Percentiles rank a stretch among this genome's conserved stretches.
Conservation (phyloP, 1,140 invertebrate genomes). For the Ceratitis capitata region DNA sequence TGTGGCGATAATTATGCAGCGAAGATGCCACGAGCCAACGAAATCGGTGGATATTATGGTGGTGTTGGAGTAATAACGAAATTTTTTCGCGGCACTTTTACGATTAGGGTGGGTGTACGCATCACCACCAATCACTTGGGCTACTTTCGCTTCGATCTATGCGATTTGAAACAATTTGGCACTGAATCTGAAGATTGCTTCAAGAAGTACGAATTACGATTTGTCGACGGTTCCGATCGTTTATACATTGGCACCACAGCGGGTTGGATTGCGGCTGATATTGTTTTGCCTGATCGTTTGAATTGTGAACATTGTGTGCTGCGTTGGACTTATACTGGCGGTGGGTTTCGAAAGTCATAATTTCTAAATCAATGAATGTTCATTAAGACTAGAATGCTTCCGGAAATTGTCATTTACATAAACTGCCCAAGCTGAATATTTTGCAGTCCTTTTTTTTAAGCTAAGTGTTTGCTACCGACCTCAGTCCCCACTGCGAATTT, state of each 20-base stretch:
- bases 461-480: no score
- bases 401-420: no score
- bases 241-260: slow-evolving; percentile 50
- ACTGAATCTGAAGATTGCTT: slow-evolving; percentile 73
- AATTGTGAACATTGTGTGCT: slow-evolving; percentile 74
- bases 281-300: slow-evolving; percentile 68
- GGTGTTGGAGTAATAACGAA: slow-evolving; percentile 68
- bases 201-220: slow-evolving; percentile 64
- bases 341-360: slow-evolving; percentile 46
- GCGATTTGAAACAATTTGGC: slow-evolving; percentile 64
- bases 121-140: slow-evolving; percentile 71
- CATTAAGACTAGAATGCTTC: no score
- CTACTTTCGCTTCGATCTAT: slow-evolving; percentile 70
- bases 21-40: slow-evolving; percentile 70
- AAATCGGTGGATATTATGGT: slow-evolving; percentile 72
- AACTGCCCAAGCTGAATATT: no score
- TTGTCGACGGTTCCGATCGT: slow-evolving; percentile 66
- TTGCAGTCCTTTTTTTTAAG: no score
- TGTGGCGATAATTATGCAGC: slow-evolving; percentile 70
- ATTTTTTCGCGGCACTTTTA: slow-evolving; percentile 58
- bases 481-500: no score
- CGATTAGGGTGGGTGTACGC: slow-evolving; percentile 63
- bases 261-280: slow-evolving; percentile 61
- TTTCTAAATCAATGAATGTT: no score
- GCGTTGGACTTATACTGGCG: slow-evolving; percentile 74